Base-by-base conservation (phyloP, 2,113 vertebrate genomes). In the Pseudorhombus dupliciocellatus region DNA sequence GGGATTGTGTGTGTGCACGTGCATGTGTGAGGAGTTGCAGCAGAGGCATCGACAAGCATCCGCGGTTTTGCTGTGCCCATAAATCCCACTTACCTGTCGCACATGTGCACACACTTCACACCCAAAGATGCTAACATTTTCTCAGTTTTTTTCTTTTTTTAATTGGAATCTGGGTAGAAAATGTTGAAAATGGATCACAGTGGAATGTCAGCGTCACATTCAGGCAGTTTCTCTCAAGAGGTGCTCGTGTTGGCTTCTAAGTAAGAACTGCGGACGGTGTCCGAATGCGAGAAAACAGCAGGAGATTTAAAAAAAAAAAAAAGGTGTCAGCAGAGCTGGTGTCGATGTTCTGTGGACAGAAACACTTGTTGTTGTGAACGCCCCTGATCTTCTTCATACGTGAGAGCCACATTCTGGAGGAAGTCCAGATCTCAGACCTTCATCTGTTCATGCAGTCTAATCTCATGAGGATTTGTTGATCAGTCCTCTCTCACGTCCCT, bases 31-130 rank as follows among this genome's bases (percentile, higher is more conserved):
- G 37, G 66, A 76, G 66, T 81, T 81, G 81, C 78, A 81, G 85
- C 68, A 80, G 80, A 74, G 67, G 82, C 75, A 84, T 87, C 71
- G 79, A 90, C 80, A 89, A 85, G 88, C 84, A 88, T 89, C 84
- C 79, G 22, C 74, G 83, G 70, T 65, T 90, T 90, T 85, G 84
- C 80, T 52, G 75, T 93, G 87, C 90, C 81, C 64, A 84, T 87
- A 90, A 92, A 92, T 92, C 79, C 84, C 77, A 79, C 75, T 86
- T 75, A 63, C 73, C 28, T 66, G 44, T 60, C 73, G 70, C 78
- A 67, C 68, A 73, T 22, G 4, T 69, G 58, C 71, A 82, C 62
- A 54, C 26, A 24, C 51, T 15, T 26, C 42, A 52, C 65, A 78
- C 65, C 55, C 26, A 60, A 37, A 70, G 26, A 85, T 24, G 60